Evolutionary conservation across 2,797 vertebrate species (phyloP), one percentile per base, ranked within the genome.

Genomic region (Tachyglossus aculeatus): DNA sequence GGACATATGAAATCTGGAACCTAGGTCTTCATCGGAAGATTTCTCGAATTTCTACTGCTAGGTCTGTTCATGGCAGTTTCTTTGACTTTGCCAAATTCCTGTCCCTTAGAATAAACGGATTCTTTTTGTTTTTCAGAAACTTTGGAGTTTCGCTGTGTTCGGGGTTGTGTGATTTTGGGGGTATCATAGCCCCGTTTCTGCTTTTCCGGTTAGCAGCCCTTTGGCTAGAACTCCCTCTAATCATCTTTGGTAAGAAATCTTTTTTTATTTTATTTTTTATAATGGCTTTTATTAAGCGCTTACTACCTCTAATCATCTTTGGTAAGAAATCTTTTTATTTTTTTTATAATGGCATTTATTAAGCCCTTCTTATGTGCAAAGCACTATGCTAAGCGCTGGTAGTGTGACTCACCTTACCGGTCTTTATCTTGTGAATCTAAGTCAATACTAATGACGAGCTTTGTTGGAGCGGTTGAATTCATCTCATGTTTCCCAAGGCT

Each of bases 131-230:
- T 84, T 81, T 1, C 84, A 94, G 94, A 71, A 94, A 94, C 70
- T 94, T 94, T 37, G 92, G 92, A n/a, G 92, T 94, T 59, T 93
- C 93, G 0, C 55, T 94, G 27, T 94, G 94, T 50, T 94, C 93
- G 0, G 91, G 92, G 36, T 58, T 94, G 40, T 94, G 92, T 80
- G 93, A 94, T 68, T 78, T 94, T 11, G 93, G 94, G 22, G 94
- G 94, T 1, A 91, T 91, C 70, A 84, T 94, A 70, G 92, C 92
- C 44, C 93, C 94, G 0, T 94, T 94, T 67, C 83, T 94, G 34
- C 90, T 94, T 55, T 94, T 90, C 41, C 92, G 92, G 13, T 71
- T 94, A 12, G 89, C 92, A 21, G 85, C 86, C 2, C 1, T 94
- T 72, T 94, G 92, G 93, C 77, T 92, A 15, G 92, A 94, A 27